Evolutionary conservation across 2,797 vertebrate species (phyloP), one percentile per base, ranked within the genome.

Genomic region (Sebastes kiyomatsui): DNA sequence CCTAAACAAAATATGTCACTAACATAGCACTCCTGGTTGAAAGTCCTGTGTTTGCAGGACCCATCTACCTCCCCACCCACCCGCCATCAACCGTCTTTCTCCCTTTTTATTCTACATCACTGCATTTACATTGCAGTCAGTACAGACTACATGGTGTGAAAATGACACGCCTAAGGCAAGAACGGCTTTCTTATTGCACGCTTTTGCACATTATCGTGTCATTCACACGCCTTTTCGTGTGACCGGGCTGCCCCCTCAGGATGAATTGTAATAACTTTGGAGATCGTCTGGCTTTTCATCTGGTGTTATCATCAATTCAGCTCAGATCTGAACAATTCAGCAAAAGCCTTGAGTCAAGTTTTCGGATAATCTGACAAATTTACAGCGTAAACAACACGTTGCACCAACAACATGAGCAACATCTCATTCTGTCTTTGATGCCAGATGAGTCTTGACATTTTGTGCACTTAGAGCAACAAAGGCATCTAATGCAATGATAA

Each of bases 401-500:
- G 60, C 49, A 56, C 61, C 25, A 72, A 49, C 32, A 72, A 52
- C 62, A 68, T 33, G 70, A 67, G 25, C 56, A 35, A 73, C 64
- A 60, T 77, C 55, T 13, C 23, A 25, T 70, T 79, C 68, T 42
- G 14, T n/a, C 71, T 74, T 74, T 71, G 76, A 75, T 71, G 55
- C 46, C 54, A 61, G 32, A 79, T 64, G 28, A 59, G 59, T 79
- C 68, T 55, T 67, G 84, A 64, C 61, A 67, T 79, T 79, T 62
- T 71, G 18, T 64, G 46, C 20, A 33, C 52, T 56, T 52, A 23
- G 18, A 28, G 75, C 58, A 84, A 68, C 77, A 87, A 75, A 87
- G 14, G 9, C 27, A 38, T 88, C 60, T 54, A 69, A 75, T 72
- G 42, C 55, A 66, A 62, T 79, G 55, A 82, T 70, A 42, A 74